Conservation (phyloP, 2,113 vertebrate species). For the Corythaeola cristata region DNA sequence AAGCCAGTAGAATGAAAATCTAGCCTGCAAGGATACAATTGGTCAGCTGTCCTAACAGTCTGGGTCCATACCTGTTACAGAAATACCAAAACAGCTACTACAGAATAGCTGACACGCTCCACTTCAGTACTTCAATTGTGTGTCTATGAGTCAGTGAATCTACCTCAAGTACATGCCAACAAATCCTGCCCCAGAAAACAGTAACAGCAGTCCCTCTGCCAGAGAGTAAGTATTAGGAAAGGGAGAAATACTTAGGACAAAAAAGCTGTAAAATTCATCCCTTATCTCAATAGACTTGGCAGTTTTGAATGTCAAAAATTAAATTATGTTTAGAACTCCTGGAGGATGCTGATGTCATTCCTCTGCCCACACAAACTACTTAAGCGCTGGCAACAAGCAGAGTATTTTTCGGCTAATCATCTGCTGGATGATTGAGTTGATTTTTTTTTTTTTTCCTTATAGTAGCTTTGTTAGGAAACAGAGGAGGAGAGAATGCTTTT, state of each 20-base stretch:
- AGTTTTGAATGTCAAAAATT: background rate
- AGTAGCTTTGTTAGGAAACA: background rate
- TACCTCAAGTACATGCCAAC: background rate
- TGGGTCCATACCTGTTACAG: rapidly evolving
- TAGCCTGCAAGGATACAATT: background rate
- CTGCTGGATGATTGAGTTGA: background rate
- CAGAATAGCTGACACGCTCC: background rate
- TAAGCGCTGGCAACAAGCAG: background rate
- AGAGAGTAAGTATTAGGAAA: background rate
- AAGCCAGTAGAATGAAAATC: background rate
- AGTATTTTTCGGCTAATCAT: background rate
- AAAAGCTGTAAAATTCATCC: background rate
- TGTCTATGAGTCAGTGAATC: background rate
- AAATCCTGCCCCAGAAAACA: background rate
- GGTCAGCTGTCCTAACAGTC: background rate
- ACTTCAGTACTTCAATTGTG: background rate
- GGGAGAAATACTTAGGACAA: background rate
- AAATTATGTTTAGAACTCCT: background rate
- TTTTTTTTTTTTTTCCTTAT: background rate
- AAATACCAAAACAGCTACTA: background rate
- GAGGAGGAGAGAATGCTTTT: background rate
- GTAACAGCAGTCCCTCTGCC: background rate
- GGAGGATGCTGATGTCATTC: background rate
- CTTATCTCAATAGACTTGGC: background rate
- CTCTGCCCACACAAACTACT: background rate